Evolutionary conservation across 2,113 vertebrate genomes (phyloP).

Genomic region (Rhabdornis inornatus): DNA sequence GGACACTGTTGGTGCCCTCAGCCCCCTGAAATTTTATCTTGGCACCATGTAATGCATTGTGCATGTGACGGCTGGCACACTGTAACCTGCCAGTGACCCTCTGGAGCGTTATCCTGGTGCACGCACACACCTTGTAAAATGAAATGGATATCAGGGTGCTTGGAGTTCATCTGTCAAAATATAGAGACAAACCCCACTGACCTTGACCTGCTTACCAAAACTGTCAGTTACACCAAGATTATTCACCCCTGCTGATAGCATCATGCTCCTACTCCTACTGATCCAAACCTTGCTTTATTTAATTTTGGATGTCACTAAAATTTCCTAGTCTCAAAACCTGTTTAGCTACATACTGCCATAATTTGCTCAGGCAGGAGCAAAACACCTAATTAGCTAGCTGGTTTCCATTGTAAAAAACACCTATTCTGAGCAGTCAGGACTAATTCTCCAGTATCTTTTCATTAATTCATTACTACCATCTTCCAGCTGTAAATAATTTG

Average conservation of each 20-base stretch:
- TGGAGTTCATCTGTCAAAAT: neutral
- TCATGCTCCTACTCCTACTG: neutral
- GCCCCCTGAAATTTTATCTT: neutral
- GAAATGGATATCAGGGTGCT: slow-evolving; percentile 23
- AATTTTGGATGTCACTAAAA: neutral
- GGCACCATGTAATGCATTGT: neutral
- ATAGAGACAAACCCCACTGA: neutral
- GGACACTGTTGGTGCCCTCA: neutral
- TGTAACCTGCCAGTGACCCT: slow-evolving; percentile 12
- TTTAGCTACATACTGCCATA: neutral
- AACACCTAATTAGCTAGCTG: neutral
- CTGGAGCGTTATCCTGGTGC: neutral
- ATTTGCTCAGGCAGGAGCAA: neutral
- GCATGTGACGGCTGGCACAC: neutral
- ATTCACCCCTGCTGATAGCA: neutral
- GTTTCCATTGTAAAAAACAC: neutral
- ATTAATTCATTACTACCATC: neutral
- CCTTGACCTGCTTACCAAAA: neutral
- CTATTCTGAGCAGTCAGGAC: neutral
- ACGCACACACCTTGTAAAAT: neutral
- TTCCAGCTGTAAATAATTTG: neutral
- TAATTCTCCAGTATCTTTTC: neutral
- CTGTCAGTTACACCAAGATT: neutral
- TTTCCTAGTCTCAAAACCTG: neutral
- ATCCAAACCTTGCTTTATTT: neutral